Base-by-base conservation (phyloP, 2,113 vertebrate species). In the Desmodus rotundus region DNA sequence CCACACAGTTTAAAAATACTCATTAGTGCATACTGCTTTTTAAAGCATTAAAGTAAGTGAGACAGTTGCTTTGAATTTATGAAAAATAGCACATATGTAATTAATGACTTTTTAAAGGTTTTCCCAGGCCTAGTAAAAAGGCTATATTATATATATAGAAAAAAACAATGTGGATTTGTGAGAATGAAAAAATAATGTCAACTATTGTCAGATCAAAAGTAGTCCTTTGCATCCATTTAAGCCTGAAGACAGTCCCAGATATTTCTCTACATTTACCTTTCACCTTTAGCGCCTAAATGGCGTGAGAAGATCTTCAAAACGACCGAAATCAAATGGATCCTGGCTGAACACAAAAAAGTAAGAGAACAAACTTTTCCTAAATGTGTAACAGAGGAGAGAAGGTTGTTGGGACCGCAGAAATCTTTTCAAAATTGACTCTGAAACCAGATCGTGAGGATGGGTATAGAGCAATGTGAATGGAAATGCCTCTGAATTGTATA, bases 31-130 rank as follows among this genome's bases (percentile, higher is more conserved):
- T 73, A 56, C 74, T 76, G 38, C 47, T 92, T 90, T 77, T 89
- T 43, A 95, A 92, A 95, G 77, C 82, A 97, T 96, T 94, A 88
- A 93, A 96, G n/a, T 84, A 87, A 95, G 33, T 38, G 78, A n/a
- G 56, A 78, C 13, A 36, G 38, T 88, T 68, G 81, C 72, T 97
- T 96, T 95, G 92, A 84, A 82, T 95, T 96, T 94, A 70, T 76
- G 47, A 92, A 91, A 65, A 95, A 47, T n/a, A 82, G 52, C 63
- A 86, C 70, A 74, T 63, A 63, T 78, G 83, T 97, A 97, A 97
- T 96, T 96, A 97, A 94, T 81, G 91, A 87, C 83, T 68, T 63
- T 63, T 63, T 31, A 31, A 61, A 61, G 28, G 4, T 78, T 92
- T 78, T 87, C 56, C 83, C 47, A 87, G 80, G 26, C 85, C 96